Evolutionary conservation across 2,113 vertebrate species (phyloP).

Genomic region (Notarius lentiginosus): DNA sequence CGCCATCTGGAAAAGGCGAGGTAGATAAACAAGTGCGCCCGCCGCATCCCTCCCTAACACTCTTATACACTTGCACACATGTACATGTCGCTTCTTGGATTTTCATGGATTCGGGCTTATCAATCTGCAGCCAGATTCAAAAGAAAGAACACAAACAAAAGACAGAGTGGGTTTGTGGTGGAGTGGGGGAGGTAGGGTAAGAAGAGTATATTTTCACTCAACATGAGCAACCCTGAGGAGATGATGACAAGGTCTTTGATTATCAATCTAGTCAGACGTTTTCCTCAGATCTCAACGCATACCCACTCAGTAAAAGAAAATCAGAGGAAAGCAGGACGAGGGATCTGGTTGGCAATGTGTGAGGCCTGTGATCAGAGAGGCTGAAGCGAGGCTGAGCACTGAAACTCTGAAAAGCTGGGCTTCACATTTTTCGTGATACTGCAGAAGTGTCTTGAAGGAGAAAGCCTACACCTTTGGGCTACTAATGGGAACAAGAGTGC

Average conservation of each 20-base stretch:
- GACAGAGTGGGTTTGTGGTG: conserved; percentile 22
- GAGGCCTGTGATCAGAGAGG: neutral
- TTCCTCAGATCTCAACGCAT: conserved; percentile 56
- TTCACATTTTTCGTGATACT: conserved; percentile 1
- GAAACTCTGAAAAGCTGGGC: conserved; percentile 20
- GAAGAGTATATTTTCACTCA: conserved; percentile 45
- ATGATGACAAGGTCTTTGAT: conserved; percentile 59
- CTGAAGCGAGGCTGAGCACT: conserved; percentile 1
- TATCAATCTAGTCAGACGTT: conserved; percentile 68
- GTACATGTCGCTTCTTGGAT: conserved; percentile 58
- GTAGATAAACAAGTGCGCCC: conserved; percentile 75
- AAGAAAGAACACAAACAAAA: conserved; percentile 67
- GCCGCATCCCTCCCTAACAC: conserved; percentile 57
- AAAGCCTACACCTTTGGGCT: conserved; percentile 9
- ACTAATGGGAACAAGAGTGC: conserved; percentile 16
- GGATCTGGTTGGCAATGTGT: neutral
- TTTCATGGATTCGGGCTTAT: conserved; percentile 76
- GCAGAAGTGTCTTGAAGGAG: conserved; percentile 3
- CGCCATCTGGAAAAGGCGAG: conserved; percentile 75
- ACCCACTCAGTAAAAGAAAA: conserved; percentile 46
- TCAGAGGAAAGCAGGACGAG: neutral
- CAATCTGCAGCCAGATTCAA: conserved; percentile 74
- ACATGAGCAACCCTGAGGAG: conserved; percentile 69
- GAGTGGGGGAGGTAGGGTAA: conserved; percentile 57
- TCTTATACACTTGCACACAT: conserved; percentile 47